Evolutionary conservation across 1,140 invertebrate species (phyloP).

Genomic region (Mactra quadrangularis): DNA sequence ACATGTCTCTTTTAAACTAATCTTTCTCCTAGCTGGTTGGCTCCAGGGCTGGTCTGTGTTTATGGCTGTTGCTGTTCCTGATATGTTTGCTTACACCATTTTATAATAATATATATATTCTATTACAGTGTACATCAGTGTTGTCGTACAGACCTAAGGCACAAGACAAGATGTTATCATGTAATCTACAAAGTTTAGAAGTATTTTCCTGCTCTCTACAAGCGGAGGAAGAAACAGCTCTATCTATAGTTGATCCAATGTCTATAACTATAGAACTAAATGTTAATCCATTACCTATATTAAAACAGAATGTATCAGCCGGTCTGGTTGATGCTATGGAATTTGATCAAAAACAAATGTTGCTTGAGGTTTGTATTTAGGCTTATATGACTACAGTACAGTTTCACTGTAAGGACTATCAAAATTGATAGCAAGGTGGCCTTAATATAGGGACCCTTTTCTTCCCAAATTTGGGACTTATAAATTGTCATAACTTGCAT

Average conservation of each 20-base stretch:
- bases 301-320: slow-evolving; percentile 44
- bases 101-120: no score
- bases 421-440: no score
- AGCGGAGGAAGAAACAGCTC: slow-evolving; percentile 95
- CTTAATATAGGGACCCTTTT: no score
- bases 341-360: slow-evolving; percentile 74
- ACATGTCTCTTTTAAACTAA: no score
- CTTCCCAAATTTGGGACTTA: no score
- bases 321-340: slow-evolving; percentile 83
- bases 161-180: slow-evolving; percentile 90
- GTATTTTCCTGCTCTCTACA: slow-evolving; percentile 97
- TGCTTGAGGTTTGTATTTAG: slow-evolving; percentile 79
- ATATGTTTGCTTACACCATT: no score
- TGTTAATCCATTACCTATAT: slow-evolving; percentile 74
- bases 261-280: slow-evolving; percentile 85
- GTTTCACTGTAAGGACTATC: no score
- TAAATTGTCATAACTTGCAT: no score
- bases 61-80: no score
- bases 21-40: no score
- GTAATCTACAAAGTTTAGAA: slow-evolving; percentile 95
- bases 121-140: slow-evolving; percentile 91
- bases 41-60: no score
- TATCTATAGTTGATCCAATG: slow-evolving; percentile 98
- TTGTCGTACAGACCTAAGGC: slow-evolving; percentile 91
- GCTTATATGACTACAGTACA: no score